Base-by-base conservation (phyloP, 2,797 vertebrate species). In the Cheirogaleus major region DNA sequence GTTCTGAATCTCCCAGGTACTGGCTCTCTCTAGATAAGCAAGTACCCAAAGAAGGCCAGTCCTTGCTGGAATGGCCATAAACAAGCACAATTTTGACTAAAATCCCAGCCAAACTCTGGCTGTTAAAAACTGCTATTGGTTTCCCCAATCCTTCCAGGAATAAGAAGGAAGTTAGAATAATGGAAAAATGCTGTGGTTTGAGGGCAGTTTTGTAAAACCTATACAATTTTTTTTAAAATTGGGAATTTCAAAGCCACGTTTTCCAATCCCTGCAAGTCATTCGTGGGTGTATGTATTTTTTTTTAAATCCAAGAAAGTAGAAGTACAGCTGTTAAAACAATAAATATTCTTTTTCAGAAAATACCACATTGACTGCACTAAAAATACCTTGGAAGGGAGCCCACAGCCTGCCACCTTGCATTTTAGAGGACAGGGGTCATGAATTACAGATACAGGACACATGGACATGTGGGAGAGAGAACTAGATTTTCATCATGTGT, bases 241-340 rank as follows among this genome's bases (percentile, higher is more conserved):
- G 80, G 14, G 41, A 95, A 95, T 95, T 97, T 97, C 94, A 92
- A 78, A 90, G 45, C 83, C 90, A 27, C 6, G 27, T 20, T 97
- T 94, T 95, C 93, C 95, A 97, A 85, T 52, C 59, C 52, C 90
- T 96, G n/a, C 65, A 89, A 97, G 95, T 96, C 94, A 93, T 94
- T 96, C 43, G n/a, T 59, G 86, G 91, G 48, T 80, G 22, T 73
- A 97, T 88, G 86, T 91, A 59, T 86, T 81, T 76, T 93, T 78
- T 93, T 91, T 88, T 61, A 17, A 90, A 92, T 80, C 35, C 61
- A 41, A 93, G 91, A 93, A 94, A 91, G 93, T 86, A 95, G 89
- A 85, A 94, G 78, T 79, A 75, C 97, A 97, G 95, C 96, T 98
- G 95, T 96, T 96, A 88, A 97, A 93, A 96, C 90, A 97, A 97